Evolutionary conservation across 2,888 invertebrate genomes (phyloP).

Genomic region (Colletes collaris): DNA sequence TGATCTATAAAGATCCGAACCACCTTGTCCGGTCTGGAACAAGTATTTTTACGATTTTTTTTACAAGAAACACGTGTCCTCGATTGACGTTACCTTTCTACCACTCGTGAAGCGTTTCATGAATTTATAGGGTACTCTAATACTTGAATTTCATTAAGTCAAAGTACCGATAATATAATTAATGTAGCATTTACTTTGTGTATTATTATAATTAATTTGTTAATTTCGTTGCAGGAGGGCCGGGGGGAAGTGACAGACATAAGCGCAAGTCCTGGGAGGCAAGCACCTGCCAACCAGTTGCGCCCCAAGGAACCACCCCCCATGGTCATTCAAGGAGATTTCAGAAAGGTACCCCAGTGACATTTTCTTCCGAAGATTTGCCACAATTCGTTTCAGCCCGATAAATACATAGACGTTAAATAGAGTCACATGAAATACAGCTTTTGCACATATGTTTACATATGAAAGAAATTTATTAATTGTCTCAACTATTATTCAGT

Average conservation of each 20-base stretch:
- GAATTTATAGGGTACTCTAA: too few relatives aligned
- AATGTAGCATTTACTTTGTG: not conserved
- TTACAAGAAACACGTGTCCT: too few relatives aligned
- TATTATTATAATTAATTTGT: conserved; percentile 17
- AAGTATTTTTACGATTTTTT: too few relatives aligned
- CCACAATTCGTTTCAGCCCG: not conserved
- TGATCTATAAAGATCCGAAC: too few relatives aligned
- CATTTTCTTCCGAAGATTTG: not conserved
- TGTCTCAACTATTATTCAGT: not conserved
- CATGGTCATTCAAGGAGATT: conserved; percentile 95
- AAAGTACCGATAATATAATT: too few relatives aligned
- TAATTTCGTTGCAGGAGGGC: conserved; percentile 88
- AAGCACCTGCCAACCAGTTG: conserved; percentile 86
- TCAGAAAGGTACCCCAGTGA: conserved; percentile 88
- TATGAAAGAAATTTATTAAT: not conserved
- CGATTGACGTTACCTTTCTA: too few relatives aligned
- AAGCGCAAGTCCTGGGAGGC: conserved; percentile 94
- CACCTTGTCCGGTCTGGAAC: too few relatives aligned
- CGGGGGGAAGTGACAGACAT: conserved; percentile 96
- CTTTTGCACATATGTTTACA: too few relatives aligned
- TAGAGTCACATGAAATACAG: too few relatives aligned
- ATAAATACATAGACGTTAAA: too few relatives aligned
- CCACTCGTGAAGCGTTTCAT: too few relatives aligned
- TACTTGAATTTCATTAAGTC: too few relatives aligned
- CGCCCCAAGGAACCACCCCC: conserved; percentile 87